Evolutionary conservation across 2,113 vertebrate species (phyloP).

Genomic region (Phodopus roborovskii): DNA sequence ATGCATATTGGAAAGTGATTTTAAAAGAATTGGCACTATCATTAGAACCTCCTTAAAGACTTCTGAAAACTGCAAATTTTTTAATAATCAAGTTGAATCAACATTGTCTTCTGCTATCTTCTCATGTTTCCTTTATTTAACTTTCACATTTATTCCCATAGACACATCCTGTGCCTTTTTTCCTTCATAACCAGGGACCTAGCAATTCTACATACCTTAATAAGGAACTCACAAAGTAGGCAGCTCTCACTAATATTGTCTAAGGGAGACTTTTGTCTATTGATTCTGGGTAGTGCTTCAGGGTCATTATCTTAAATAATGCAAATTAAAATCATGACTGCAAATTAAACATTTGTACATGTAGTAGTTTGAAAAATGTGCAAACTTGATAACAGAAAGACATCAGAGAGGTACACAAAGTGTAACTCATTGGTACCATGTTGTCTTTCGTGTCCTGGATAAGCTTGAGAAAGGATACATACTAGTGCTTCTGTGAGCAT

Average conservation of each 20-base stretch:
- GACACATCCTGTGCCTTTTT: rapidly evolving
- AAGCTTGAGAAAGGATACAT: not conserved
- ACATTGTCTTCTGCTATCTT: not conserved
- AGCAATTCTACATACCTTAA: too few species aligned
- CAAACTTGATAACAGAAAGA: not conserved
- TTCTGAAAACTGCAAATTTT: not conserved
- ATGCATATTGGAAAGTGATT: not conserved
- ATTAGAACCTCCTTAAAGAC: not conserved
- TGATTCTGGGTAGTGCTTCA: not conserved
- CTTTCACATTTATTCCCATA: not conserved
- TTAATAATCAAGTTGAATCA: not conserved
- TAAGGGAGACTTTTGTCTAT: not conserved
- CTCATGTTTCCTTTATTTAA: not conserved
- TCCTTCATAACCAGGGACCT: not conserved
- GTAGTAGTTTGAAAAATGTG: too few species aligned
- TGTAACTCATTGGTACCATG: not conserved
- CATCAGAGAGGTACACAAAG: not conserved
- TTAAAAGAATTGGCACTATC: not conserved
- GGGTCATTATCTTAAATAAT: not conserved
- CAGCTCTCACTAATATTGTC: not conserved
- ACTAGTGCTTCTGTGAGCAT: not conserved
- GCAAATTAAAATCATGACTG: not conserved
- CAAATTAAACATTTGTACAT: not conserved
- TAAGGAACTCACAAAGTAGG: not conserved
- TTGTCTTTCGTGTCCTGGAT: too few species aligned